A percentile compares a stretch with the other conserved stretches of the same genome.
Conservation (phyloP, 1,140 invertebrate genomes). For the Ceratitis capitata region DNA sequence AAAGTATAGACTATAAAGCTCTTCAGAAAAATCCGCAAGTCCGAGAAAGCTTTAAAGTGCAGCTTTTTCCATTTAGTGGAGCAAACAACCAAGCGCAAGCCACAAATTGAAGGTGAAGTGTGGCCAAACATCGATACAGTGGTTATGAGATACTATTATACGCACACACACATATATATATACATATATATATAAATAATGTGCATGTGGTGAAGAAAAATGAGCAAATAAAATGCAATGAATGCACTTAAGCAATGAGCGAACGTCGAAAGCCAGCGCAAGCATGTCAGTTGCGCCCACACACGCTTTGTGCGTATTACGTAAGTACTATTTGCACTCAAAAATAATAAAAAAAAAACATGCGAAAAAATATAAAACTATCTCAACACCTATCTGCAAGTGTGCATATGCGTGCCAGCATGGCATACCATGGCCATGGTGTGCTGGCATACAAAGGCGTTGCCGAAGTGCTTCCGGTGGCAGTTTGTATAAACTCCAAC, state of each 20-base stretch:
- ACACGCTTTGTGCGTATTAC: background rate
- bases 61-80: no score
- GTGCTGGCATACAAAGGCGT: background rate
- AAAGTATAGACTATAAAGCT: no score
- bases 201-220: conserved; percentile 5
- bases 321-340: background rate
- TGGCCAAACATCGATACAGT: no score
- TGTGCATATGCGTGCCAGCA: background rate
- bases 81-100: background rate
- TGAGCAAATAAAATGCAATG: background rate
- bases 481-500: conserved; percentile 6
- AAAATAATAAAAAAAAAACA: background rate
- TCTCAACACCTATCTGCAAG: background rate
- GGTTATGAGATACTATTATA: no score
- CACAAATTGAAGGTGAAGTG: no score
- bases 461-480: background rate
- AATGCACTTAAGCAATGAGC: conserved; percentile 16
- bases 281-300: background rate
- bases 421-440: background rate
- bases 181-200: no score
- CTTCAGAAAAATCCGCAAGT: no score
- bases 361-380: background rate
- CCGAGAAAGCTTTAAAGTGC: no score
- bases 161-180: no score
- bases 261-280: background rate